Base-by-base conservation (phyloP, 2,888 invertebrate genomes). In the Eupelmus urozonus region DNA sequence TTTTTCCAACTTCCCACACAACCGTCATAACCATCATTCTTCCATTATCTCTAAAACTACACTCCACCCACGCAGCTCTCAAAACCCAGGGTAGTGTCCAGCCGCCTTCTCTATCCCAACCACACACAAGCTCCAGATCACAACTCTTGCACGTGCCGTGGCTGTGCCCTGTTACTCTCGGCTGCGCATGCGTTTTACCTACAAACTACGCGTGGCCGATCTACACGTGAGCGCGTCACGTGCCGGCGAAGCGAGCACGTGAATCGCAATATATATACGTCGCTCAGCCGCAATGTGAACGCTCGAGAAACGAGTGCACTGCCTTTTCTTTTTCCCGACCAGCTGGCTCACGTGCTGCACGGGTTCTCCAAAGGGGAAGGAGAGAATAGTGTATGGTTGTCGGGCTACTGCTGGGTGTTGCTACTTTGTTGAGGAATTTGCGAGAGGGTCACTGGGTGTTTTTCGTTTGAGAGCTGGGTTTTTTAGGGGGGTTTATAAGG, bases 161-260 rank as follows among this genome's bases (percentile, higher is more conserved):
- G n/a, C n/a, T n/a, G n/a, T n/a, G n/a, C n/a, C n/a, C n/a, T n/a
- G n/a, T 16, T 49, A 13, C 20, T 55, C 63, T 45, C 76, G 67
- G 66, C 16, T 20, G 59, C 66, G 59, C 63, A 20, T 23, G 60
- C 70, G 53, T 53, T 53, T 53, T 53, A 53, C 53, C 53, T 53
- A 53, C 20, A 53, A 20, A 45, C 16, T 34, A 34, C 9, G 9
- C 9, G 9, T 34, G 60, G 34, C 51, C 27, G 16, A 70, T 25
- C n/a, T n/a, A 75, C 75, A 79, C 75, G 75, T 79, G 75, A 75
- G 60, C 29, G 29, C 60, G 74, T 78, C 78, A 78, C 78, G 78
- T 78, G 78, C 73, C 27, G 55, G 16, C 85, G 85, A 85, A 86
- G 83, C 84, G 83, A 83, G 87, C 87, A 87, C 87, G 87, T 86